Evolutionary conservation across 2,113 vertebrate genomes (phyloP), one percentile per base, ranked within the genome.

Genomic region (Terrapene triunguis): DNA sequence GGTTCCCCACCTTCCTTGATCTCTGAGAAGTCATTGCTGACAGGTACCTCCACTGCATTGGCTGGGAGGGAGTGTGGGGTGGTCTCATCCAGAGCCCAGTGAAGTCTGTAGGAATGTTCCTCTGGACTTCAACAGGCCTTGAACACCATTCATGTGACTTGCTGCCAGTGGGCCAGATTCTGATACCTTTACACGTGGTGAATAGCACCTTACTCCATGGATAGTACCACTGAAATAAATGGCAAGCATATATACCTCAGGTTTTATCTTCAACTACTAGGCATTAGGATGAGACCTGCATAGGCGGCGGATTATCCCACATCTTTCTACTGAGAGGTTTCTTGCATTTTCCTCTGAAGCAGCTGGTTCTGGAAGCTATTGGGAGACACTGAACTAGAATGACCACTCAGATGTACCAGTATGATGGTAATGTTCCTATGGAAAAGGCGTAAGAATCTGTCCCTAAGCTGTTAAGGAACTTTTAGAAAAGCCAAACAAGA

Each of bases 141-240:
- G 62, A 95, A 84, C 93, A 83, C 42, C 1, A 57, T 84, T 95
- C 92, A 38, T 25, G 35, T 12, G 93, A 93, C 27, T 69, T 25
- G 32, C 76, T 85, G 10, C 47, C 76, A 82, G 47, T 2, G 11
- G 84, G 80, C 94, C 84, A 88, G 93, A 91, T 81, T 62, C 74
- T 85, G 89, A 94, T 95, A 89, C 27, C 21, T 92, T 92, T 96
- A 54, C 72, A 22, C 53, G 22, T n/a, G 78, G 72, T 42, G 32
- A 93, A 84, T 32, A 84, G 81, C 92, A 96, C 89, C 85, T 93
- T 85, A 85, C 2, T 8, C 57, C 92, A 22, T 90, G 90, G 89
- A 84, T 88, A 72, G 94, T 42, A 90, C n/a, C n/a, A 83, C 32
- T 35, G 92, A 89, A 91, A 91, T 93, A 21, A 91, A 95, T 88